Base-by-base conservation (phyloP, 2,113 vertebrate species). In the Laterallus jamaicensis region DNA sequence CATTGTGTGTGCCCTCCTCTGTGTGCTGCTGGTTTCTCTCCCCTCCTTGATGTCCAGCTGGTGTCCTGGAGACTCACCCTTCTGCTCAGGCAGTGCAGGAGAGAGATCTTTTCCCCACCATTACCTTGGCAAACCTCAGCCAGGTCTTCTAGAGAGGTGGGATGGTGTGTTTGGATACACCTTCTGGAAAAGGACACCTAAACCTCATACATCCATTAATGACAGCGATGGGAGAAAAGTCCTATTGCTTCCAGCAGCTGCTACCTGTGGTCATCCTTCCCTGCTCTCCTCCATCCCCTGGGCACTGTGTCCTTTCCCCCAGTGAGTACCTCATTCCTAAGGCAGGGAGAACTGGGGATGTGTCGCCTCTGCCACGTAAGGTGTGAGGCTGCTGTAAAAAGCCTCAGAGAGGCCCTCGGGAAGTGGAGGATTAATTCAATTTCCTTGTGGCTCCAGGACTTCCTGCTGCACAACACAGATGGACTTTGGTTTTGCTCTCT, bases 341-440 rank as follows among this genome's bases (percentile, higher is more conserved):
- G 59, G 76, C 42, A 54, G n/a, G 73, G 50, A 71, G 73, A 73
- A 37, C n/a, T 32, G 22, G 37, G 39, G 26, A 12, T 22, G 8
- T 60, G 54, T 67, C 2, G 1, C 44, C 10, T 49, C 82, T 76
- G 32, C 52, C 68, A 44, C 35, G 42, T 50, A 11, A 0, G 0
- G 66, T 13, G 24, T 66, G 55, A 92, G 58, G 47, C 78, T 95
- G 63, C 78, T 92, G 39, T 59, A 44, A 69, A 95, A 91, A 90
- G 28, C 49, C 29, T 77, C 73, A 58, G 69, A 83, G 91, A 60
- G 26, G n/a, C 62, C 83, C 77, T 79, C 82, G 69, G 66, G 73
- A 95, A 93, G 37, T 44, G 0, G 2, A 93, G 58, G 67, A 94
- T 95, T 93, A 86, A 88, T 96, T 94, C 75, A 40, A 32, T 95